Evolutionary conservation across 2,888 invertebrate genomes (phyloP).

Genomic region (Parthenolecanium corni): DNA sequence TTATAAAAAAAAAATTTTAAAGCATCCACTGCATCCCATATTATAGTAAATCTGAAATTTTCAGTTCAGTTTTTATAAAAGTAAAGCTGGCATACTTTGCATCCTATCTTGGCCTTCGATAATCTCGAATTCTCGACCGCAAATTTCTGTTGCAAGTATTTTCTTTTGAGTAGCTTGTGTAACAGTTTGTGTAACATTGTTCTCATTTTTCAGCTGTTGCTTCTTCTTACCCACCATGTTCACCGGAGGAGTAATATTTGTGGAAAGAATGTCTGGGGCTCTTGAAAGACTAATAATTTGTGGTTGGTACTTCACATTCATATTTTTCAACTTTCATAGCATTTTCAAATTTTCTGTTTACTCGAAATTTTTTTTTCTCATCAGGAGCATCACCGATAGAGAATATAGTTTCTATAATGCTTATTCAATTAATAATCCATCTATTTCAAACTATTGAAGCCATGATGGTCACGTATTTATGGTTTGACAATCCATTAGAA

Average conservation of each 20-base stretch:
- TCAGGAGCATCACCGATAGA: background rate
- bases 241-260: slow-evolving; percentile 35
- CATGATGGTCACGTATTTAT: slow-evolving; percentile 28
- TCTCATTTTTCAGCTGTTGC: slow-evolving; percentile 33
- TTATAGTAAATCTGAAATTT: no score
- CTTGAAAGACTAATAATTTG: slow-evolving; percentile 35
- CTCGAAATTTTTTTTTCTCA: background rate
- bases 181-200: background rate
- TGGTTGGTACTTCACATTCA: slow-evolving; percentile 31
- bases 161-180: background rate
- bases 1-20: no score
- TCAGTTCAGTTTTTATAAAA: no score
- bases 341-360: background rate
- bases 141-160: background rate
- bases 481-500: slow-evolving; percentile 27
- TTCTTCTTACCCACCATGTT: slow-evolving; percentile 36
- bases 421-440: slow-evolving; percentile 32
- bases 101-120: no score
- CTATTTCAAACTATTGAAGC: slow-evolving; percentile 31
- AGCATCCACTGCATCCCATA: no score
- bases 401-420: background rate
- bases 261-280: slow-evolving; percentile 35
- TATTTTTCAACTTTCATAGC: background rate
- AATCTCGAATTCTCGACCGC: no score
- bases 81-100: no score